Percentiles rank a stretch among this genome's conserved stretches.
Conservation (phyloP, 2,888 invertebrate genomes). For the Blastobasis lacticolella region DNA sequence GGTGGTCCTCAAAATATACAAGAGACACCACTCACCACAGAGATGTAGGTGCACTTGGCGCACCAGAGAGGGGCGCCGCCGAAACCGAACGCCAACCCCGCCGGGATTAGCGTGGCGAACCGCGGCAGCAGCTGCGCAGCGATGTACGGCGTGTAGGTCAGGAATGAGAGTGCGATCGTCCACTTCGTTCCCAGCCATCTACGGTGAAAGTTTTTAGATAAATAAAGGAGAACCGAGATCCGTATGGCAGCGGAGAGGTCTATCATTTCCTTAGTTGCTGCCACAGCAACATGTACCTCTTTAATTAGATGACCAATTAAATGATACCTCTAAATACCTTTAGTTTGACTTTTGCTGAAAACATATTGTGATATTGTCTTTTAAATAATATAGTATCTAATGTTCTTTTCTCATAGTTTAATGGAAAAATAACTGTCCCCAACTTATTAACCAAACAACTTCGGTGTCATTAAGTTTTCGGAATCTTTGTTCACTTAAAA, state of each 20-base stretch:
- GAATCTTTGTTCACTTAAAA: no score
- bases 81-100: conserved; percentile 77
- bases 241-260: background rate
- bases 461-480: no score
- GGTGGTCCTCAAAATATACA: no score
- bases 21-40: conserved; percentile 75
- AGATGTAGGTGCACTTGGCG: conserved; percentile 81
- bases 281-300: background rate
- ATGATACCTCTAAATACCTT: no score
- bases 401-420: no score
- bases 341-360: background rate
- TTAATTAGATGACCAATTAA: no score
- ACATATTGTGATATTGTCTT: background rate
- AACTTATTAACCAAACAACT: no score
- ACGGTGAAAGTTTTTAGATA: conserved; percentile 17
- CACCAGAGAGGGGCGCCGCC: conserved; percentile 81
- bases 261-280: background rate
- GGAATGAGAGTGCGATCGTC: conserved; percentile 77
- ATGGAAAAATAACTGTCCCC: no score
- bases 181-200: conserved; percentile 80
- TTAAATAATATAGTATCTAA: background rate
- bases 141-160: conserved; percentile 80
- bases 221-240: no score
- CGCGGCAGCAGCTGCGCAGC: conserved; percentile 78
- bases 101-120: conserved; percentile 76